phyloP scores from a whole-genome alignment of 2,888 invertebrate species.

The Euplagia quadripunctaria region DNA sequence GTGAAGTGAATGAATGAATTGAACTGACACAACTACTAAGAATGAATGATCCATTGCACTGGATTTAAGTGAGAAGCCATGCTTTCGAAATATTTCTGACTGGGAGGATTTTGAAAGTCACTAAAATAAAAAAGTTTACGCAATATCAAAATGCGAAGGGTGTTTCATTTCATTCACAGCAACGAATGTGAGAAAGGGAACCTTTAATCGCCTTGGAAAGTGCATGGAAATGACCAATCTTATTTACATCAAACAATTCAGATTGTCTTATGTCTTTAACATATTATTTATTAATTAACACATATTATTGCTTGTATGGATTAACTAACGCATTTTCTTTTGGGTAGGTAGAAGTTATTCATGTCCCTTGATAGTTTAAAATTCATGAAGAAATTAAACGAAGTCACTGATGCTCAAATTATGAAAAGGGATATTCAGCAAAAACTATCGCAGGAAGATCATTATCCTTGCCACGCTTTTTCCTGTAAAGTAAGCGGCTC shows the following conservation, averaged over 20 bases:
- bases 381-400: neutral
- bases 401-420: neutral
- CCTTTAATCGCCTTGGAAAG: constrained; percentile 10
- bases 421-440: neutral
- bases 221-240: constrained; percentile 15
- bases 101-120: constrained; percentile 42
- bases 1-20: constrained; percentile 67
- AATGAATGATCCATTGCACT: constrained; percentile 53
- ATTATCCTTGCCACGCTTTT: neutral
- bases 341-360: no score
- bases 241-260: constrained; percentile 7
- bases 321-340: neutral
- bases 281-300: no score
- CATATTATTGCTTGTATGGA: no score
- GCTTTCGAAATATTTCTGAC: constrained; percentile 41
- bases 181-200: constrained; percentile 13
- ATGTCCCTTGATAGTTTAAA: neutral
- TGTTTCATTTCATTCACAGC: constrained; percentile 8
- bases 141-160: constrained; percentile 8
- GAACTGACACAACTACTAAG: constrained; percentile 46
- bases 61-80: constrained; percentile 45
- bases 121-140: constrained; percentile 10
- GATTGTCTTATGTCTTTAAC: neutral
- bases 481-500: neutral
- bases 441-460: neutral